Evolutionary conservation across 2,888 invertebrate species (phyloP), one percentile per base, ranked within the genome.

Genomic region (Patella caerulea): DNA sequence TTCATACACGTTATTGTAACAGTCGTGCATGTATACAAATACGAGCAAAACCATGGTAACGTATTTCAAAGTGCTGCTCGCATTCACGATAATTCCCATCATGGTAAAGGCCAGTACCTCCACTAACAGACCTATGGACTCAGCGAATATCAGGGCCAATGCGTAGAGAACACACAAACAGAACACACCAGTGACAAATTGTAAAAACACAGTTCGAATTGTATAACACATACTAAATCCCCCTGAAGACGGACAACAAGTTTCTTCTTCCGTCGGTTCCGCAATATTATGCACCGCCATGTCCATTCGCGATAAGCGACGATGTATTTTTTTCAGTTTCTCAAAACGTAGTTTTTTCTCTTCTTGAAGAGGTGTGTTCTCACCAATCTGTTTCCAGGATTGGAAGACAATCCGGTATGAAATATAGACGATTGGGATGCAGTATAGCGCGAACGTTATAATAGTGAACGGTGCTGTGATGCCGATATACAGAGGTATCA

Each of bases 31-130:
- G 83, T 91, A 91, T 15, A 91, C 87, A 77, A 86, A 82, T 12
- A 89, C 88, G 74, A 90, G 85, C 54, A 90, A 81, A 14, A 84
- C 88, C 86, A 91, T 88, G 29, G 89, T 87, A 45, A 90, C 86
- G 78, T 91, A 91, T 71, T 89, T 85, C 9, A 88, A 85, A 1
- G 88, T 88, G 24, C 85, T 84, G 19, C 88, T 87, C 0, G 90
- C 90, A 73, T 91, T 91, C 12, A 91, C 88, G 45, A 91, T 88
- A 70, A 90, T 89, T 0, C 91, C 90, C 88, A 91, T 89, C 86
- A 91, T 86, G 0, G 90, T 89, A 75, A 90, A 88, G n/a, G 88
- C 88, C 77, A 87, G 77, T 11, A 90, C 86, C 79, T 91, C 90
- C 9, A 90, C 87, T 17, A 89, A 78, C 17, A 90, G 84, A 7